Percentiles rank a stretch among this genome's conserved stretches.
Evolutionary conservation across 2,888 invertebrate genomes (phyloP).

Genomic region (Cyclophora punctaria): DNA sequence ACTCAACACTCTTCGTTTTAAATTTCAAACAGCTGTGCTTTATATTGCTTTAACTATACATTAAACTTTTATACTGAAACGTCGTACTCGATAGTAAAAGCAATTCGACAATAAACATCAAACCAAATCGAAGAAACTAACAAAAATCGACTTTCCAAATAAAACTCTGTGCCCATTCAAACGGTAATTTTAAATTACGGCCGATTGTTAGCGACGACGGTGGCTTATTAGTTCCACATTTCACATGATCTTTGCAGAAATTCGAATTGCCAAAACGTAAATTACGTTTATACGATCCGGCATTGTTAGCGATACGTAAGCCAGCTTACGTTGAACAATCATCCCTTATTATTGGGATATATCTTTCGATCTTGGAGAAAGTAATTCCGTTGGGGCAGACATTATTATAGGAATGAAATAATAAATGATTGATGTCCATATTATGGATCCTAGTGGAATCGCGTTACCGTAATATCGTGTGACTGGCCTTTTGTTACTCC

Average conservation of each 20-base stretch:
- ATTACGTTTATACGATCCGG: constrained; percentile 20
- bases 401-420: constrained; percentile 23
- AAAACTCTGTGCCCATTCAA: too few species aligned
- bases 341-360: constrained; percentile 32
- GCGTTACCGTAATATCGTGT: constrained; percentile 3
- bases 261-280: constrained; percentile 18
- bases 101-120: too few species aligned
- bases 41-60: too few species aligned
- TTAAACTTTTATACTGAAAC: too few species aligned
- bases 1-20: too few species aligned
- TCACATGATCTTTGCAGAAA: constrained; percentile 15
- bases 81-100: too few species aligned
- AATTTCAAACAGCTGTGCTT: too few species aligned
- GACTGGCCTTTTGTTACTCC: too few species aligned
- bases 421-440: constrained; percentile 25
- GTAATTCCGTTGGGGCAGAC: constrained; percentile 26
- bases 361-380: constrained; percentile 21
- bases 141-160: too few species aligned
- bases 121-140: too few species aligned
- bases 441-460: constrained; percentile 6
- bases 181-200: constrained; percentile 10
- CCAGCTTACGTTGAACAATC: constrained; percentile 33
- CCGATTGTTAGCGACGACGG: constrained; percentile 12
- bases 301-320: constrained; percentile 26
- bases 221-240: constrained; percentile 20